Evolutionary conservation across 2,113 vertebrate species (phyloP), one percentile per base, ranked within the genome.

Genomic region (Copsychus sechellarum): DNA sequence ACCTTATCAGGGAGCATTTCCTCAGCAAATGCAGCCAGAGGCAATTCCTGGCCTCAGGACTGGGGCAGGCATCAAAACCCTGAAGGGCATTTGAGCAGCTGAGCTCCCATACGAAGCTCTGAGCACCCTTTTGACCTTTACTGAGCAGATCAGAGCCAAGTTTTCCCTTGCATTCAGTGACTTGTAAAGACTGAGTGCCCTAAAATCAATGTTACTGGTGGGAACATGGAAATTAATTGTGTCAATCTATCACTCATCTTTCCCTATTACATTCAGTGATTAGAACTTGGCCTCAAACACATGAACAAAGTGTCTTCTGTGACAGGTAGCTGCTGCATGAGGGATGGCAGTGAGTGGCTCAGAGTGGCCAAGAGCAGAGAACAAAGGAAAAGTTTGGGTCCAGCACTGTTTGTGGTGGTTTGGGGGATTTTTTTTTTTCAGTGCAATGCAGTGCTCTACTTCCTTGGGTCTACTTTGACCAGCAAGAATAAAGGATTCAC

Each of bases 231-330:
- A 97, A 96, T 96, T 95, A 97, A 93, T 90, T 73, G 89, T 96
- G 92, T 96, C 95, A 95, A 51, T 96, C 93, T 85, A 78, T 97
- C 93, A 96, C 86, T 97, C 95, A 92, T 86, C 93, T 81, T 81
- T 29, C 86, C n/a, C 82, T 91, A 93, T 96, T 96, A 83, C 60
- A 29, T 83, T 66, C 65, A n/a, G 72, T 88, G 82, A 92, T 94
- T 92, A 60, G 90, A 93, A 76, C 64, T 79, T 94, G 72, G 88
- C 90, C 88, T 90, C 56, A 78, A 88, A 51, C 40, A 40, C 36
- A 13, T 15, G 67, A 92, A 95, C 92, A 88, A 96, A 95, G 82
- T 93, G 72, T 67, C 76, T 90, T 80, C 94, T 96, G 94, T 92
- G 76, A 73, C 80, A 62, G 36, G 43, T 51, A 48, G 36, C 47